Percentiles rank a stretch among this genome's conserved stretches.
phyloP scores from a whole-genome alignment of 2,113 vertebrate species.

The Bos taurus region ARS-UCD2.0 NC_037356.1:33204501-33205000 shows the following conservation, averaged over 20 bases:
- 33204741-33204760: background rate
- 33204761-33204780: background rate
- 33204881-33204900: background rate
- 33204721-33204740: background rate
- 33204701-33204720: too few species aligned
- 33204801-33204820: background rate
- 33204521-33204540: background rate
- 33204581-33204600: background rate
- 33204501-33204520: background rate
- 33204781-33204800: background rate
- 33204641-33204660: background rate
- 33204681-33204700: too few species aligned
- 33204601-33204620: background rate
- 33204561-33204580: background rate
- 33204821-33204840: background rate
- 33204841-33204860: background rate
- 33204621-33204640: rapidly evolving
- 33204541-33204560: background rate
- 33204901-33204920: background rate
- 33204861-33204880: background rate
- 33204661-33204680: background rate
- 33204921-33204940: background rate
- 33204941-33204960: background rate
- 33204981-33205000: background rate
- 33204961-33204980: background rate